These are phyloP conservation scores for Lysandra bellargus DNA, from an alignment of 2,888 invertebrate genomes.

Conservation along the genomic window DNA sequence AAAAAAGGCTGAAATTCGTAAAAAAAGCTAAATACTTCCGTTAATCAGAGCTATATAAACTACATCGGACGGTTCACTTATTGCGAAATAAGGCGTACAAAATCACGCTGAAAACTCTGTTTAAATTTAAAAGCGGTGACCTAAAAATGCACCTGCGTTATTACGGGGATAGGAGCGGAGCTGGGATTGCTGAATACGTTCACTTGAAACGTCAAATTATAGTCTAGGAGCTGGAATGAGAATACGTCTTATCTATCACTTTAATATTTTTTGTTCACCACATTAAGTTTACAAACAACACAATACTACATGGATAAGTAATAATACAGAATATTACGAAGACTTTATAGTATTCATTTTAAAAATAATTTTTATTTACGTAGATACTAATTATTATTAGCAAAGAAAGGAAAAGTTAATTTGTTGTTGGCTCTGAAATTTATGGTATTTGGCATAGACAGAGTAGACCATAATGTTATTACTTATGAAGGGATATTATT, in stretches of 20 bases:
- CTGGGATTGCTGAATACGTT: slow-evolving; percentile 15
- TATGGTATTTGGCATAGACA: too few species aligned
- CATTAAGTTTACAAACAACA: too few species aligned
- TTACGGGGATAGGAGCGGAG: slow-evolving; percentile 10
- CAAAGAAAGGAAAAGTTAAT: too few species aligned
- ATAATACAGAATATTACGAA: too few species aligned
- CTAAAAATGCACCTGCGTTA: slow-evolving; percentile 29
- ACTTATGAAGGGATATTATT: too few species aligned
- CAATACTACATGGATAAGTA: too few species aligned
- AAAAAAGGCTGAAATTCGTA: background rate
- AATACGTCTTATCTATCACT: background rate
- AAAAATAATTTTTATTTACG: too few species aligned
- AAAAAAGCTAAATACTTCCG: background rate
- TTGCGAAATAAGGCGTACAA: slow-evolving; percentile 18
- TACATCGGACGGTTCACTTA: background rate
- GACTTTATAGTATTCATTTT: too few species aligned
- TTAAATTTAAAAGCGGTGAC: slow-evolving; percentile 27
- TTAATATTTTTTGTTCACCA: too few species aligned
- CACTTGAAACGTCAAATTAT: slow-evolving; percentile 21
- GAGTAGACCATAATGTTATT: too few species aligned
- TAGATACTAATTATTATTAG: too few species aligned
- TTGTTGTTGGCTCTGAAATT: too few species aligned
- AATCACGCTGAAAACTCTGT: slow-evolving; percentile 24
- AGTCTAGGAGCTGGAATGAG: background rate
- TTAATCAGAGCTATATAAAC: background rate